Evolutionary conservation across 92 coral and sea anemone genomes (phyloP), one percentile per base, ranked within the genome.

Genomic region (Siderastrea siderea): DNA sequence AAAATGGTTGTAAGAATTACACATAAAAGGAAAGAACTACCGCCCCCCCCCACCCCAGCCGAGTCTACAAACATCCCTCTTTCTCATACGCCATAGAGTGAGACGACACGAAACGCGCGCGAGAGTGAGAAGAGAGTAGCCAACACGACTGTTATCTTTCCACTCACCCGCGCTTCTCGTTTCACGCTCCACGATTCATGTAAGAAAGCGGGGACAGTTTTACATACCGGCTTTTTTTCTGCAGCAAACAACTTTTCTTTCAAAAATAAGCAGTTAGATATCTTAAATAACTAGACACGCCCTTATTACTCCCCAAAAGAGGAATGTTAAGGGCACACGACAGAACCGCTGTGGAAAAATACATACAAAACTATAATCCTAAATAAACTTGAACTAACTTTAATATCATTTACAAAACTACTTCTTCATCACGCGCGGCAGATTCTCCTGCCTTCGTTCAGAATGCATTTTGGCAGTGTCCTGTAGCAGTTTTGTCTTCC

Each of bases 381-480:
- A 8, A 8, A 26, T 38, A 14, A 79, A 65, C 12, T 19, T 47
- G n/a, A 43, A 9, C 45, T 38, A 2, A 47, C 15, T 43, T 51
- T 15, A 54, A 14, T 46, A 55, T 62, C 50, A 57, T 82, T 47
- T 70, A 82, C 69, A 61, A 74, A 84, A 85, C 77, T 89, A 89
- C 65, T 92, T 92, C 87, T 89, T 92, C 49, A 88, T 74, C 45
- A 92, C 87, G 48, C 91, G 88, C 15, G 95, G 95, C 74, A 92
- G 81, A 82, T 92, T 93, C 86, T 93, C 96, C 79, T 90, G 92
- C 75, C 96, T 78, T 47, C 85, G 84, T 43, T 90, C 93, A 7
- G 93, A 90, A 73, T 93, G 96, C 93, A 93, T 79, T 72, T 89
- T 89, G 8, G 96, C 98, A 8, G 96, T 94, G 62, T 95, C 95